phyloP scores from a whole-genome alignment of 2,113 vertebrate genomes.

The Phaethon lepturus region DNA sequence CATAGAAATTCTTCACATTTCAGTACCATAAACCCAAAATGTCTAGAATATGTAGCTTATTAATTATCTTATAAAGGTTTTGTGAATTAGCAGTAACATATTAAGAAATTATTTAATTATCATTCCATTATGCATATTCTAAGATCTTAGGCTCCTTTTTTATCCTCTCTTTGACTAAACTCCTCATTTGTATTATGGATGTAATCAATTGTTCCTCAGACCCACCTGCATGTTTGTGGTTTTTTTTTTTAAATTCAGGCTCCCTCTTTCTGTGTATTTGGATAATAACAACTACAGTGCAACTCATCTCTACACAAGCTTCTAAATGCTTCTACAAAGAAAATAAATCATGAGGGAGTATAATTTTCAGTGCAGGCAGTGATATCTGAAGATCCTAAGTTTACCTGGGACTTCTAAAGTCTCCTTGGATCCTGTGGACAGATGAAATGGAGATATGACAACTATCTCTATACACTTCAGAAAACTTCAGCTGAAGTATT shows the following conservation, averaged over 20 bases:
- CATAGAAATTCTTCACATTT: not conserved
- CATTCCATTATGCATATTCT: not conserved
- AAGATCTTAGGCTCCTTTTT: not conserved
- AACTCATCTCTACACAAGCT: not conserved
- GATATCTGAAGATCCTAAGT: not conserved
- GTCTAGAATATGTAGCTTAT: not conserved
- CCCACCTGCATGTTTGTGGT: not conserved
- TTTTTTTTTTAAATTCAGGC: not conserved
- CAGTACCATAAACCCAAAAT: not conserved
- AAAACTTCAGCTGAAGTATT: not conserved
- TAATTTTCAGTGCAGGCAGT: not conserved
- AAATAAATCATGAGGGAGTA: not conserved
- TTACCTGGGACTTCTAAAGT: not conserved
- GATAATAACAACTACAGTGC: not conserved
- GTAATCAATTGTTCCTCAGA: not conserved
- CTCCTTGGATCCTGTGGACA: not conserved
- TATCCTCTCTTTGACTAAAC: not conserved
- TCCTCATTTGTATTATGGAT: not conserved
- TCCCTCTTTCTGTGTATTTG: not conserved
- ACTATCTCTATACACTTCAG: not conserved
- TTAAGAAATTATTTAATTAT: not conserved
- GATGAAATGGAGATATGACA: not conserved
- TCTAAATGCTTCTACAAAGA: not conserved
- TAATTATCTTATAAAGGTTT: not conserved
- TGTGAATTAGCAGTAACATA: not conserved